Evolutionary conservation across 1,140 invertebrate species (phyloP), one percentile per base, ranked within the genome.

Genomic region (Bombyx mandarina): DNA sequence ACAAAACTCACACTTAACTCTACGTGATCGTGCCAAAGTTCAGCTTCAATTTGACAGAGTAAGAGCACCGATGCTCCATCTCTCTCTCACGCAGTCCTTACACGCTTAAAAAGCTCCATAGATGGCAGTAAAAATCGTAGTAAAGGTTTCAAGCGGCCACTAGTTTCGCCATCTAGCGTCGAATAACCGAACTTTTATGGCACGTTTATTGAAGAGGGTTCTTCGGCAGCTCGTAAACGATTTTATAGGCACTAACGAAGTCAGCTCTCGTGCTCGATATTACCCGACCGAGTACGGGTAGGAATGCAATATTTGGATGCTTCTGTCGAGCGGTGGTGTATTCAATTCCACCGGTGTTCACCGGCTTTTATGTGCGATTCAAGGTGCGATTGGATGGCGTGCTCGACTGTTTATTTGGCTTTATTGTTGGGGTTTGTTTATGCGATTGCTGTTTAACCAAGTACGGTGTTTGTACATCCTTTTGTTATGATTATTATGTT

Each of bases 361-460:
- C 79, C 73, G 77, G 79, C 75, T 82, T 86, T 87, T 87, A 87
- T 87, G 75, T 82, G 78, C 82, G 83, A 85, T 87, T 84, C 82
- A 83, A 86, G 84, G 84, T 87, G 84, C 79, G 80, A 87, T 87
- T 87, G 82, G 82, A 87, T 87, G 82, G 82, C 80, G 79, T 87
- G 81, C 84, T 87, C 61, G 77, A 86, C 72, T 74, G 82, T 87
- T 87, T 87, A 87, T 87, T 87, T 87, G 77, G 79, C 76, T 86
- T 87, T 87, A 87, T 86, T 86, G 81, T 87, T 77, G 79, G 82
- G 84, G 81, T 87, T 87, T 87, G 84, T 87, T 87, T 87, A 87
- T 87, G 81, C 80, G 84, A 87, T 86, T 82, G 79, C 84, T 86
- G 82, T 87, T 84, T 84, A 87, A 82, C 78, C 80, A 79, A 84